Base-by-base conservation (phyloP, 2,797 vertebrate genomes). In the Perodicticus potto region DNA sequence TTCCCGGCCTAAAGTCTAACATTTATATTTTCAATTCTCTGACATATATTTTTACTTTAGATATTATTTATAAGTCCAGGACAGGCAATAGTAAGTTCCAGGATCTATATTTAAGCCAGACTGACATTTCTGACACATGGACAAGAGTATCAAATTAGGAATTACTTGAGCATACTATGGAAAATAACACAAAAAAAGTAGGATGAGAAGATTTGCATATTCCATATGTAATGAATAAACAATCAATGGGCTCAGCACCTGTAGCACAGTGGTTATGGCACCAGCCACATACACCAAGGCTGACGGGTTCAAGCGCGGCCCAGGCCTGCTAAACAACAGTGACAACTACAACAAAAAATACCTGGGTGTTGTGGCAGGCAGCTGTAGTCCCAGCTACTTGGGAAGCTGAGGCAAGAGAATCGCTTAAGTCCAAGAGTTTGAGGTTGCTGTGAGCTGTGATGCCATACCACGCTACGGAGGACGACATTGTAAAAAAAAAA, bases 121-220 rank as follows among this genome's bases (percentile, higher is more conserved):
- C 14, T 87, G 19, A 69, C 32, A 89, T 59, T 80, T 87, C 27
- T 63, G 20, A 72, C 34, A 85, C 11, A 16, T 73, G 34, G 3
- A 92, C 16, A 65, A 89, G 37, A 63, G 11, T 13, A 27, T 86
- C 65, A 61, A 43, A 82, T 77, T 86, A 34, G 67, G 32, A 96
- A 86, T 74, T 78, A 91, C 34, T 70, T 89, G 37, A 80, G 37
- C 3, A 87, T 67, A 89, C 7, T 69, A 59, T 67, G 27, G 65
- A 92, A 84, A 88, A 94, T 74, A 92, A 92, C 22, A 93, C 27
- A 77, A 86, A 93, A 22, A 91, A 91, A 80, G 95, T 0, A 37
- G n/a, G 67, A 81, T 72, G 16, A 80, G 40, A 70, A 67, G 12
- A 3, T 84, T 61, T 93, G 14, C 57, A 70, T 37, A 32, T 0